phyloP scores from a whole-genome alignment of 2,113 vertebrate genomes.

The Delphinus delphis region DNA sequence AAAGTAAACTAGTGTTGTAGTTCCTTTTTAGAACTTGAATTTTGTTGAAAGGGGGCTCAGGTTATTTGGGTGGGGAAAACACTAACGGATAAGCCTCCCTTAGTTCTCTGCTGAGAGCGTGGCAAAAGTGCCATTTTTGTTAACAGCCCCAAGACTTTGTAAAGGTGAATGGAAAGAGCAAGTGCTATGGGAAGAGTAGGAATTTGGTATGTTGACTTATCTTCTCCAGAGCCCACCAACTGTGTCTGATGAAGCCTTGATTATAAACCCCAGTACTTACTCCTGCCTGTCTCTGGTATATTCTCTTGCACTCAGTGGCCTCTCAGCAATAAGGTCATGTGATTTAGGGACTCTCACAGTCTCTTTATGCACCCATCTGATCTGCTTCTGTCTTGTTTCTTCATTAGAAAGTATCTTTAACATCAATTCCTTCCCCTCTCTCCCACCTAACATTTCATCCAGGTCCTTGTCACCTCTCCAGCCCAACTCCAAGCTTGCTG shows the following conservation, averaged over 20 bases:
- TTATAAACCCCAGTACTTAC: neutral
- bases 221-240: neutral
- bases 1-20: conserved; percentile 37
- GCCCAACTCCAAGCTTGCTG: neutral
- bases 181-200: neutral
- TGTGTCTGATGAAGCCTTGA: neutral
- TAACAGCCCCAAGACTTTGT: conserved; percentile 4
- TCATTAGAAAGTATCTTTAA: conserved; percentile 37
- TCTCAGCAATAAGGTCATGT: neutral
- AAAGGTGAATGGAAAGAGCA: neutral
- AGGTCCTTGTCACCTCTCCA: neutral
- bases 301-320: neutral
- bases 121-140: neutral
- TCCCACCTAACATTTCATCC: conserved; percentile 17
- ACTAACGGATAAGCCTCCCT: neutral
- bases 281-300: neutral
- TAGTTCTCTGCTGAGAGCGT: conserved; percentile 32
- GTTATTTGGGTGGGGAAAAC: conserved; percentile 35
- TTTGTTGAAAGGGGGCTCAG: neutral
- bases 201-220: neutral
- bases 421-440: neutral
- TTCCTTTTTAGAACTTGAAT: conserved; percentile 41
- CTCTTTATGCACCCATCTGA: neutral
- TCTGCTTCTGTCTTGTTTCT: conserved; percentile 16
- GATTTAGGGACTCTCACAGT: neutral